phyloP scores from a whole-genome alignment of 2,888 invertebrate genomes.

The Drosophila ezoana region DNA sequence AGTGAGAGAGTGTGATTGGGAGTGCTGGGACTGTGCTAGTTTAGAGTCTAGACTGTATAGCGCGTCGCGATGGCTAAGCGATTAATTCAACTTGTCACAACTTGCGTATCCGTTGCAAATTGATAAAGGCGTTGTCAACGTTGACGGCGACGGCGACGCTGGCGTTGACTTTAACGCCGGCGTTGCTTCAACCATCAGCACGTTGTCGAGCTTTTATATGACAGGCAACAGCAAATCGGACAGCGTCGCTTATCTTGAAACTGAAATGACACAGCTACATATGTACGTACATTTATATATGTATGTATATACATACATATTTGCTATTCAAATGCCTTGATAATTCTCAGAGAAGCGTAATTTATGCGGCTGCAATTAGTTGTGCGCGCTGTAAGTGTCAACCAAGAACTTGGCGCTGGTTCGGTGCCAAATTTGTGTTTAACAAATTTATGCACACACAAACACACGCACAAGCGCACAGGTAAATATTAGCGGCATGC shows the following conservation, averaged over 20 bases:
- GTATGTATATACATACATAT: background rate
- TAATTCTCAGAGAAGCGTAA: slow-evolving; percentile 42
- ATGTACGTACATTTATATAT: background rate
- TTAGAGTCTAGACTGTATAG: slow-evolving; percentile 15
- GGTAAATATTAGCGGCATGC: slow-evolving; percentile 37
- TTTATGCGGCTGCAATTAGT: slow-evolving; percentile 64
- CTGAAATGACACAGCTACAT: slow-evolving; percentile 25
- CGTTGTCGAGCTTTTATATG: slow-evolving; percentile 41
- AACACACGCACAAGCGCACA: background rate
- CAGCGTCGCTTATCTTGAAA: slow-evolving; percentile 62
- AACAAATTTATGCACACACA: slow-evolving; percentile 22
- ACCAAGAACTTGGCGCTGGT: slow-evolving; percentile 55
- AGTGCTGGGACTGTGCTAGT: slow-evolving; percentile 7
- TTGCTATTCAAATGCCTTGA: slow-evolving; percentile 37
- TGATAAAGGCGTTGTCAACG: slow-evolving; percentile 59
- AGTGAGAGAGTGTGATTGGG: slow-evolving; percentile 3
- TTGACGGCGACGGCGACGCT: slow-evolving; percentile 22
- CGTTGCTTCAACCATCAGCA: slow-evolving; percentile 36
- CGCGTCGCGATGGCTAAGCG: slow-evolving; percentile 50
- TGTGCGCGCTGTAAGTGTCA: slow-evolving; percentile 47
- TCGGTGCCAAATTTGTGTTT: slow-evolving; percentile 55
- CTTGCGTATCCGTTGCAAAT: slow-evolving; percentile 54
- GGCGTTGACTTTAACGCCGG: slow-evolving; percentile 5
- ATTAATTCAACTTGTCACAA: slow-evolving; percentile 72
- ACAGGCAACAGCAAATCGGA: slow-evolving; percentile 41